phyloP scores from a whole-genome alignment of 2,888 invertebrate species.

The Rhaphigaster nebulosa region DNA sequence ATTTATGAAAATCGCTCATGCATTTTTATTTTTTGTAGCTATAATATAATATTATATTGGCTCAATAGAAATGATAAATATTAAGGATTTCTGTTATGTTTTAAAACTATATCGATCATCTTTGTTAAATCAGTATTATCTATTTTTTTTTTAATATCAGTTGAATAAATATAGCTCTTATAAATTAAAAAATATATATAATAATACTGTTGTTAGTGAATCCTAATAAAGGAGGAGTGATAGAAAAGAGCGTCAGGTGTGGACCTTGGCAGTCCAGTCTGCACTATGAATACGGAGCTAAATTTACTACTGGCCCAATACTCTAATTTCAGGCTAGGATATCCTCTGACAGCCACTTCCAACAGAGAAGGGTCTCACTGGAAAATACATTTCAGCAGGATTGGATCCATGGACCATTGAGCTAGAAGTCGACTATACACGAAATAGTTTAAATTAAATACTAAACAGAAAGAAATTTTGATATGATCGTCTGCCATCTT shows the following conservation, averaged over 20 bases:
- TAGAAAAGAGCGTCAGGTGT: slow-evolving; percentile 19
- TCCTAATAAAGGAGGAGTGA: neutral
- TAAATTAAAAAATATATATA: neutral
- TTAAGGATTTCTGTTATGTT: too few relatives aligned
- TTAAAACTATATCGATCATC: too few relatives aligned
- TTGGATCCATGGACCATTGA: neutral
- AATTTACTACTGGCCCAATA: slow-evolving; percentile 54
- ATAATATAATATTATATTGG: too few relatives aligned
- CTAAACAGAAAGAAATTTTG: too few relatives aligned
- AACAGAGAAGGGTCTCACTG: neutral
- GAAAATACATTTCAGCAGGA: neutral
- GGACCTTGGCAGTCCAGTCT: slow-evolving; percentile 52
- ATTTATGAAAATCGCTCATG: too few relatives aligned
- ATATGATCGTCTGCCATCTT: too few relatives aligned
- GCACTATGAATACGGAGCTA: slow-evolving; percentile 53
- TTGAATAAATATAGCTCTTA: neutral
- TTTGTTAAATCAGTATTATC: too few relatives aligned
- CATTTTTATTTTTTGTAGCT: too few relatives aligned
- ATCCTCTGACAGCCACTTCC: slow-evolving; percentile 23
- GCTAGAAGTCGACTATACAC: too few relatives aligned
- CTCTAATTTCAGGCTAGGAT: slow-evolving; percentile 2
- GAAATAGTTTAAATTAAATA: too few relatives aligned
- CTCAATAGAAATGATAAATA: too few relatives aligned
- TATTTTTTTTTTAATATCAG: too few relatives aligned
- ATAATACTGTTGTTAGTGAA: slow-evolving; percentile 10